Evolutionary conservation across 1,140 invertebrate species (phyloP).

Genomic region (Colletes latitarsis): DNA sequence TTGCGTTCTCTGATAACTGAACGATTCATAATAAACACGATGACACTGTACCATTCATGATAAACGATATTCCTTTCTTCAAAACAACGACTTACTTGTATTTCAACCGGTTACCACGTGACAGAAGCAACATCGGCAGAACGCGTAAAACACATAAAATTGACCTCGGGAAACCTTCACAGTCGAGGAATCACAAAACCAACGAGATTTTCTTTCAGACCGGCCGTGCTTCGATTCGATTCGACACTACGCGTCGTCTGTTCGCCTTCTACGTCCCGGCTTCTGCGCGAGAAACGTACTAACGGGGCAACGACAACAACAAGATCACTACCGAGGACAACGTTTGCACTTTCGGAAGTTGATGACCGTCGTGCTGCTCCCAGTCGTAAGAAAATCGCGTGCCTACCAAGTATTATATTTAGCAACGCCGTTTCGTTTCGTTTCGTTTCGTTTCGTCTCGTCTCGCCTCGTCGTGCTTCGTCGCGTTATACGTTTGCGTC

Average conservation of each 20-base stretch:
- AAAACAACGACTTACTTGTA: conserved; percentile 14
- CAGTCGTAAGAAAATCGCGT: conserved; percentile 58
- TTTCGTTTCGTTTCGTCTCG: conserved; percentile 24
- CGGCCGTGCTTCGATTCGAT: not conserved
- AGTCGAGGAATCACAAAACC: not conserved
- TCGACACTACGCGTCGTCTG: not conserved
- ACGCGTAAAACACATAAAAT: not conserved
- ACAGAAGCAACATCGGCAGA: conserved; percentile 25
- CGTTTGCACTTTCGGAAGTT: conserved; percentile 28
- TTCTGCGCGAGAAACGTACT: not conserved
- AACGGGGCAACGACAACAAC: not conserved
- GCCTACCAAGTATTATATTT: conserved; percentile 71
- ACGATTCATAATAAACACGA: no score
- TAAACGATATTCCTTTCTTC: not conserved
- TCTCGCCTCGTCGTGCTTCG: conserved; percentile 23
- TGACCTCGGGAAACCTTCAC: not conserved
- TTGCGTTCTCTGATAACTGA: no score
- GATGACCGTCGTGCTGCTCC: conserved; percentile 26
- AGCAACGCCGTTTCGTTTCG: conserved; percentile 58
- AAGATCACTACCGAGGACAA: conserved; percentile 17
- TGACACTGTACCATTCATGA: no score
- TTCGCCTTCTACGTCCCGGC: not conserved
- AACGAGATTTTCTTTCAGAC: not conserved
- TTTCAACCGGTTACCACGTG: conserved; percentile 20
- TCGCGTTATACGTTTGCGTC: conserved; percentile 30